Conservation (phyloP, 2,888 invertebrate genomes). For the Trachelus stipa region DNA sequence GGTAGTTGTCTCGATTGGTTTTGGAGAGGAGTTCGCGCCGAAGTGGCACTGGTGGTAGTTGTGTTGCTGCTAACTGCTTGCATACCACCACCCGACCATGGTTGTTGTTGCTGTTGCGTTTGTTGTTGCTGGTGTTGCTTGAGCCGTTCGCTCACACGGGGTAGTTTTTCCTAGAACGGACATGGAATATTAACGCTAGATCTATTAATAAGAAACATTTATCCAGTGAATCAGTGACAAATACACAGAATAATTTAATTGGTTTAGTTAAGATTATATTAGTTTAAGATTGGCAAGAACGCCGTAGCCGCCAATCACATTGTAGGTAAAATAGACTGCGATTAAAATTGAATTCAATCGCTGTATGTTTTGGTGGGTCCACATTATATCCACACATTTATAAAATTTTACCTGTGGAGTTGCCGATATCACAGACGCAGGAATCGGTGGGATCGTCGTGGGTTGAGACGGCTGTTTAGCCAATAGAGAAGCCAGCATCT, state of each 20-base stretch:
- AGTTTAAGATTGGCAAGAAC: background rate
- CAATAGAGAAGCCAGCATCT: conserved; percentile 85
- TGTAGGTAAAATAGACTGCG: background rate
- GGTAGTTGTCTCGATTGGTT: conserved; percentile 64
- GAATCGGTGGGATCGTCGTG: conserved; percentile 74
- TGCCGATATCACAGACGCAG: conserved; percentile 74
- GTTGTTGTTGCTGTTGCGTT: conserved; percentile 28
- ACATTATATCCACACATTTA: background rate
- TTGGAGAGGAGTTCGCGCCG: conserved; percentile 61
- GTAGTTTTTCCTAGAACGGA: conserved; percentile 70
- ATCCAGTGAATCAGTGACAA: background rate
- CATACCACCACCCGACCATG: conserved; percentile 56
- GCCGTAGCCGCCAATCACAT: background rate
- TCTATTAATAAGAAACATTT: background rate
- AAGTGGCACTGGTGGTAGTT: conserved; percentile 57
- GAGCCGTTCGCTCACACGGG: conserved; percentile 68
- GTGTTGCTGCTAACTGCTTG: conserved; percentile 56
- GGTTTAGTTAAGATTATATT: background rate
- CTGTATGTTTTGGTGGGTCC: background rate
- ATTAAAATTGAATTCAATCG: background rate
- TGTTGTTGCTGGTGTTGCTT: conserved; percentile 62
- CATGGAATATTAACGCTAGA: background rate
- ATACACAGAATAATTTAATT: background rate
- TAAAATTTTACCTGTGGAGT: conserved; percentile 72
- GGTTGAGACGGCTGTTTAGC: conserved; percentile 79